These are phyloP conservation scores for Peribatodes rhomboidaria DNA, from an alignment of 2,888 invertebrate species.

Conservation along the genomic window DNA sequence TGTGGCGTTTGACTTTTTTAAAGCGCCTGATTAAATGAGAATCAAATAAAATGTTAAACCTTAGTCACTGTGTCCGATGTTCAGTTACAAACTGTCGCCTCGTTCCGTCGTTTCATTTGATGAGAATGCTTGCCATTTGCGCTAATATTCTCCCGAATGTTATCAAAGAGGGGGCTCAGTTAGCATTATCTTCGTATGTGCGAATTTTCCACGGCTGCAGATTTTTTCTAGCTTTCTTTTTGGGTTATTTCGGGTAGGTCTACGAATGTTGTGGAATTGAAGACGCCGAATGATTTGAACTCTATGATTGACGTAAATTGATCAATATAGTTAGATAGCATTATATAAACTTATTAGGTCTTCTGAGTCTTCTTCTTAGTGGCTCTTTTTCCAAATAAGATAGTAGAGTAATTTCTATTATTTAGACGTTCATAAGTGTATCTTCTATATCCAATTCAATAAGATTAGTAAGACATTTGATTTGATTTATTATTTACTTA, in stretches of 20 bases:
- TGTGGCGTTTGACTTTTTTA: no score
- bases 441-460: no score
- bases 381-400: no score
- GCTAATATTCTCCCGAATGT: constrained; percentile 20
- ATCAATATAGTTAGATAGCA: no score
- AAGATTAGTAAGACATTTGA: no score
- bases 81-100: not conserved
- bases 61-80: constrained; percentile 7
- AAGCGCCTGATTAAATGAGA: no score
- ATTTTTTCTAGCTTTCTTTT: constrained; percentile 13
- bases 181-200: not conserved
- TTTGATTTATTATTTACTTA: no score
- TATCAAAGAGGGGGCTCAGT: constrained; percentile 10
- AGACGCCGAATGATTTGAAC: not conserved
- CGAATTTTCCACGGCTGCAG: constrained; percentile 2
- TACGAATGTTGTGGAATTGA: not conserved
- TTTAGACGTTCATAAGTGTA: no score
- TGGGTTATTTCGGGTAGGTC: not conserved
- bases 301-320: no score
- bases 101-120: constrained; percentile 14
- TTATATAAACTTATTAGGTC: no score
- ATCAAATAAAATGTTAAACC: not conserved
- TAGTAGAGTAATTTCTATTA: no score
- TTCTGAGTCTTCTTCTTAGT: no score
- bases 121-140: constrained; percentile 19